Conservation (phyloP, 2,888 invertebrate species). For the Colletes collaris region DNA sequence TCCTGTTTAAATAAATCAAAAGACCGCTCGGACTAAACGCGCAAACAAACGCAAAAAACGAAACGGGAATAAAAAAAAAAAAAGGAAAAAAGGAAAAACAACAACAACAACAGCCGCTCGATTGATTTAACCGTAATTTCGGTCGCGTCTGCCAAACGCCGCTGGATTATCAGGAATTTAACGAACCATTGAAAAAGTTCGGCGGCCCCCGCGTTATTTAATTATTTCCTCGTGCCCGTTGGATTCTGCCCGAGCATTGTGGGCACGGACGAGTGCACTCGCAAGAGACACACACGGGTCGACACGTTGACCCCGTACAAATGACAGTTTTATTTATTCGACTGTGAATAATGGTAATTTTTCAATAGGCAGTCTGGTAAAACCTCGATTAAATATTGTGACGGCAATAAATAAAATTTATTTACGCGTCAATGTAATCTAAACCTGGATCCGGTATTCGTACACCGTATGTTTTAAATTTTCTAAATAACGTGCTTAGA, state of each 20-base stretch:
- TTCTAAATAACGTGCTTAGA: no score
- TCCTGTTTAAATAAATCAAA: conserved; percentile 51
- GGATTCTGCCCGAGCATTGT: conserved; percentile 22
- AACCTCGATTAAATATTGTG: neutral
- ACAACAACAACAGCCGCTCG: conserved; percentile 1
- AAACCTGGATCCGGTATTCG: no score
- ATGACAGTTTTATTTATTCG: conserved; percentile 16
- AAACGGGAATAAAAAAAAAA: neutral
- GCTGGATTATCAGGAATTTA: conserved; percentile 48
- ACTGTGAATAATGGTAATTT: conserved; percentile 1
- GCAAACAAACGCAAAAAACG: neutral
- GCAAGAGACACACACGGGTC: neutral
- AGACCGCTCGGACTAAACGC: conserved; percentile 22
- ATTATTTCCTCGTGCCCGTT: conserved; percentile 32
- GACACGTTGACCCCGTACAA: conserved; percentile 5
- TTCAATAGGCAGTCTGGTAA: neutral
- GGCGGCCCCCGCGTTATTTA: conserved; percentile 33
- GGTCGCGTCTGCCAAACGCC: conserved; percentile 36
- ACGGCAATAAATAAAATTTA: neutral
- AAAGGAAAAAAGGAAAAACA: neutral
- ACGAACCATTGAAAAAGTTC: conserved; percentile 54
- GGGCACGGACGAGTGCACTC: neutral
- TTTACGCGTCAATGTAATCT: neutral
- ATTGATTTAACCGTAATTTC: conserved; percentile 51
- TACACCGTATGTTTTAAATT: no score